Conservation (phyloP, 2,888 invertebrate genomes). For the Drosophila quinaria region DNA sequence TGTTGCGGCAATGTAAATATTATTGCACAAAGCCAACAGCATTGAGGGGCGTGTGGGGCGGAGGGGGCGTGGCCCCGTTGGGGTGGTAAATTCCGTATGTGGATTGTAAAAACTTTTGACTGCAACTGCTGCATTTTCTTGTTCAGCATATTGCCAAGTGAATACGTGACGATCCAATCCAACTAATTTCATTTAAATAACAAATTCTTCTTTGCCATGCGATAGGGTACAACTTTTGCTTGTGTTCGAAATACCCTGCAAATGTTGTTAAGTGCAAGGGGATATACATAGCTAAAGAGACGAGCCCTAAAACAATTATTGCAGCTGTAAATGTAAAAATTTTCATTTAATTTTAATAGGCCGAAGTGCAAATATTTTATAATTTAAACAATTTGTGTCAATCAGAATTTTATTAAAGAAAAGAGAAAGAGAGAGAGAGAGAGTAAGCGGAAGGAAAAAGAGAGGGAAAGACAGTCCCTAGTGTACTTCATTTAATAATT, state of each 20-base stretch:
- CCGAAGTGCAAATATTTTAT: background rate
- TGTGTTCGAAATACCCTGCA: constrained; percentile 10
- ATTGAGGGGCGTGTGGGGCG: constrained; percentile 2
- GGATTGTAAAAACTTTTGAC: constrained; percentile 61
- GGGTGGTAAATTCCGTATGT: constrained; percentile 32
- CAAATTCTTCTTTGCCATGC: constrained; percentile 45
- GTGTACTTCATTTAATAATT: background rate
- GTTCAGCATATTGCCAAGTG: constrained; percentile 46
- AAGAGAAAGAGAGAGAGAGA: background rate
- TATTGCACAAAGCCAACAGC: constrained; percentile 51
- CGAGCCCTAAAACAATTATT: background rate
- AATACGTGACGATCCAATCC: constrained; percentile 64
- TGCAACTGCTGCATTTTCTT: constrained; percentile 26
- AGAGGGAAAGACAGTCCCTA: background rate
- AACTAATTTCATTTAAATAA: constrained; percentile 72
- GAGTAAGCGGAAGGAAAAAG: background rate
- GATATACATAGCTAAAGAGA: background rate
- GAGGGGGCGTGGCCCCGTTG: constrained; percentile 11
- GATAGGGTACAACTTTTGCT: constrained; percentile 30
- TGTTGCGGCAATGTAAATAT: constrained; percentile 70
- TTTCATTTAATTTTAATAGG: no score
- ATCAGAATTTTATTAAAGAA: background rate
- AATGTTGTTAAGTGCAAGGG: no score
- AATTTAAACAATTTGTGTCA: background rate
- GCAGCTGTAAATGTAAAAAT: background rate